A percentile compares a stretch with the other conserved stretches of the same genome.
Conservation (phyloP, 35 echinoderm and acorn worm species). For the Eucidaris tribuloides region DNA sequence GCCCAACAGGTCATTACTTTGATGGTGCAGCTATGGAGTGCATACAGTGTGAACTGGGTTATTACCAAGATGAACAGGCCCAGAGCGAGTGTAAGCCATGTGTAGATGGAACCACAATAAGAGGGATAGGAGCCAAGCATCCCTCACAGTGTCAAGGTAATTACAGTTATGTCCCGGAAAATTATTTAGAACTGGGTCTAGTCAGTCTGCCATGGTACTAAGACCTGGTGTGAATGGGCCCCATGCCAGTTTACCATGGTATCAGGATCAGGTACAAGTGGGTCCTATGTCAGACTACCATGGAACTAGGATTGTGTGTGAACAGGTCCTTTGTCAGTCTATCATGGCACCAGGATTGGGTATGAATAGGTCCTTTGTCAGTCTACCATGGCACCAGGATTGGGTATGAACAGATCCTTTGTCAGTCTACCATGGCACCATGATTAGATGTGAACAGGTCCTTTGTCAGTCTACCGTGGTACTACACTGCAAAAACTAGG, state of each 20-base stretch:
- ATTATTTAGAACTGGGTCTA: neutral
- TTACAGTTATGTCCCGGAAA: neutral
- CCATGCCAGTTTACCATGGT: neutral
- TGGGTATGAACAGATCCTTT: too few species aligned
- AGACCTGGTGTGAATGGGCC: neutral
- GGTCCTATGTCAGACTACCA: neutral
- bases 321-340: too few species aligned
- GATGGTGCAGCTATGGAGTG: neutral
- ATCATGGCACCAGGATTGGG: too few species aligned
- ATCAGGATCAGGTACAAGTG: neutral
- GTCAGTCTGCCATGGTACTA: neutral
- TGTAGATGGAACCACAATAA: neutral
- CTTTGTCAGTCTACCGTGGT: too few species aligned
- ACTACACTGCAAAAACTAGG: too few species aligned
- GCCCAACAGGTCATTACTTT: slow-evolving; percentile 9
- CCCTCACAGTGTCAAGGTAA: neutral
- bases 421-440: too few species aligned
- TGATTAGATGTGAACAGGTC: too few species aligned
- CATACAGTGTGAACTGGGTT: neutral
- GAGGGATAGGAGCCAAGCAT: neutral
- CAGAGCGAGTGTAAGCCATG: slow-evolving; percentile 24
- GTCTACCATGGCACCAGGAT: too few species aligned
- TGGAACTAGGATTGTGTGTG: too few species aligned
- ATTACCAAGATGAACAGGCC: slow-evolving; percentile 22
- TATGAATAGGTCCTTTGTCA: too few species aligned